phyloP scores from a whole-genome alignment of 2,113 vertebrate species.

The Trichechus manatus region DNA sequence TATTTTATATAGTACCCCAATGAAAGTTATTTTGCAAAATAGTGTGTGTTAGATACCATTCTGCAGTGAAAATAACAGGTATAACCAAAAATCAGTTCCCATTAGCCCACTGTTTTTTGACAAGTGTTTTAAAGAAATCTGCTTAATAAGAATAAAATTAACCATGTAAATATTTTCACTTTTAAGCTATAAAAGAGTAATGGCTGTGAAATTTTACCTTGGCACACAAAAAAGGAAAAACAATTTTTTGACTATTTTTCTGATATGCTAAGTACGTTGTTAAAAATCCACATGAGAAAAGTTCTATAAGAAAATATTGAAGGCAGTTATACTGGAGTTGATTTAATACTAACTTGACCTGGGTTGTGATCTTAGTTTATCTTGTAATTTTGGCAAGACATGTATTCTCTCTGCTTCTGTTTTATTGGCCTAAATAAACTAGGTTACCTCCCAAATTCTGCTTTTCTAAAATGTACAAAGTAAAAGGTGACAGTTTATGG shows the following conservation, averaged over 20 bases:
- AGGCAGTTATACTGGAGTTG: background rate
- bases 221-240: background rate
- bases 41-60: background rate
- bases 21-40: conserved; percentile 49
- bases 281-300: conserved; percentile 53
- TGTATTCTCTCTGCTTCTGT: background rate
- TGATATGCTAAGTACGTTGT: background rate
- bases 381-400: background rate
- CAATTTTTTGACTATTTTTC: background rate
- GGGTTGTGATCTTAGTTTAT: background rate
- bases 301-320: background rate
- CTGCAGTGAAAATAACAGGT: background rate
- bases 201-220: background rate
- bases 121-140: conserved; percentile 54
- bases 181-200: conserved; percentile 33
- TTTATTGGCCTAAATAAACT: background rate
- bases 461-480: conserved; percentile 28
- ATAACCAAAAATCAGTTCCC: background rate
- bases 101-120: background rate
- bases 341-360: conserved; percentile 29
- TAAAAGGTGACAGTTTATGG: background rate
- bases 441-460: conserved; percentile 28
- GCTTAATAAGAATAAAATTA: background rate
- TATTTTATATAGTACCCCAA: background rate
- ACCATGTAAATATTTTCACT: background rate